Evolutionary conservation across 2,113 vertebrate species (phyloP).

Genomic region (Indicator indicator): DNA sequence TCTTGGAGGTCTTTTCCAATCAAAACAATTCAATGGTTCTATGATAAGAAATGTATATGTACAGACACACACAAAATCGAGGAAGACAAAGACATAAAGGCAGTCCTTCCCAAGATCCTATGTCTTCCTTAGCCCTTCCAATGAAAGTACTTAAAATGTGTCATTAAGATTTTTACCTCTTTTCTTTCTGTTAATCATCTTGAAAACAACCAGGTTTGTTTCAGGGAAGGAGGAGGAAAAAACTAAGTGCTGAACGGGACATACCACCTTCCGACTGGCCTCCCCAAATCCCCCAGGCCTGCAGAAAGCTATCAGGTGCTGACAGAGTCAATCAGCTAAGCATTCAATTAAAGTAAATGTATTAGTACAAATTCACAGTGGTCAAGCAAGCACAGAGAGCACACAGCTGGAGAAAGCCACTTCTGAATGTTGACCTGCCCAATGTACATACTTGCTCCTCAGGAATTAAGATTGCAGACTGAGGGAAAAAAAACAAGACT

Average conservation of each 20-base stretch:
- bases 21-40: no score
- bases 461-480: not conserved
- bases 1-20: no score
- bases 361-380: not conserved
- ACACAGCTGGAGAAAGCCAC: not conserved
- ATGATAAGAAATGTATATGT: no score
- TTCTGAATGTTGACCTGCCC: not conserved
- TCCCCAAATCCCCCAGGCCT: not conserved
- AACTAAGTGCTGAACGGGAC: not conserved
- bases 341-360: not conserved
- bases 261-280: not conserved
- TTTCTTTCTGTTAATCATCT: not conserved
- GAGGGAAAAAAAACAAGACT: not conserved
- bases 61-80: not conserved
- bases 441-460: not conserved
- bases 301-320: not conserved
- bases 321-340: constrained; percentile 34
- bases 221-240: not conserved
- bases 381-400: not conserved
- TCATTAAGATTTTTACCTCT: not conserved
- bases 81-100: not conserved
- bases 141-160: not conserved
- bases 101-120: not conserved
- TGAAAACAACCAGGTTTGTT: accelerated
- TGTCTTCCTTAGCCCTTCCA: not conserved